Conservation (phyloP, 2,888 invertebrate species). For the Portevinia maculata region DNA sequence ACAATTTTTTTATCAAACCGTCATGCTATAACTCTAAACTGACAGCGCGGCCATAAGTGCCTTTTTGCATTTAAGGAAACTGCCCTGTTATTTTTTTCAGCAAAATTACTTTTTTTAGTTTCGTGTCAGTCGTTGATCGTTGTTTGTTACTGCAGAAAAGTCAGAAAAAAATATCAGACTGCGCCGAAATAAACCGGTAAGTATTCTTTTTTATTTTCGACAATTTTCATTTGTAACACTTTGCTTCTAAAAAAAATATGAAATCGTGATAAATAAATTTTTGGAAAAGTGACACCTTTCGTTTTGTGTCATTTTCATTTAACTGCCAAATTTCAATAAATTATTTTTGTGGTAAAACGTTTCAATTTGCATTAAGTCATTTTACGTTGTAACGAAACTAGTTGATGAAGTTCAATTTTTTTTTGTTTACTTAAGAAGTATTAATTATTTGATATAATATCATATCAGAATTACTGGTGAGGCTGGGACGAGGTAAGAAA, state of each 20-base stretch:
- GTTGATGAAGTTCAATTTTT: background rate
- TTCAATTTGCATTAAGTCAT: background rate
- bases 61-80: constrained; percentile 31
- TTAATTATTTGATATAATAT: constrained; percentile 3
- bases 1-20: constrained; percentile 26
- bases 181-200: constrained; percentile 17
- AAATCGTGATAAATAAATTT: constrained; percentile 16
- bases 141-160: constrained; percentile 18
- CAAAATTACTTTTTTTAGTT: constrained; percentile 26
- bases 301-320: constrained; percentile 26
- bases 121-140: constrained; percentile 24
- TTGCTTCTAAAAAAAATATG: constrained; percentile 20
- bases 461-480: constrained; percentile 16
- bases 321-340: too few species aligned
- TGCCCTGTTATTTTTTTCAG: constrained; percentile 17
- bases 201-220: constrained; percentile 16
- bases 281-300: constrained; percentile 25
- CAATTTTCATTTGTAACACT: constrained; percentile 11
- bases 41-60: constrained; percentile 17
- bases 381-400: background rate
- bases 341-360: constrained; percentile 15
- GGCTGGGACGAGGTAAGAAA: constrained; percentile 20
- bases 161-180: constrained; percentile 23
- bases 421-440: background rate
- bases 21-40: constrained; percentile 29